Conservation (phyloP, 2,888 invertebrate species). For the Campoletis raptor region DNA sequence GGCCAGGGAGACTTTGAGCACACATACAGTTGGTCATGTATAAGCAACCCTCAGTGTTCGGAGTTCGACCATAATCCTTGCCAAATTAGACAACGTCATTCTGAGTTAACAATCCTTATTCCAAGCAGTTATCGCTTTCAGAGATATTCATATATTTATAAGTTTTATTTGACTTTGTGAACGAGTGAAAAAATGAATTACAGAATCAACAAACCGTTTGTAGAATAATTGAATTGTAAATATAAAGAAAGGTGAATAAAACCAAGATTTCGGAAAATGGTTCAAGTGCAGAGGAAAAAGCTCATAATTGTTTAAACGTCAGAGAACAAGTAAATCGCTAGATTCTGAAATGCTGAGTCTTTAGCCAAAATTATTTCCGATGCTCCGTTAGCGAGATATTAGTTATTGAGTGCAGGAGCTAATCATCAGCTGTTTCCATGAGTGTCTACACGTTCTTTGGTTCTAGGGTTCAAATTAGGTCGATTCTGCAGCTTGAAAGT, state of each 20-base stretch:
- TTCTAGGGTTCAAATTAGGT: too few species aligned
- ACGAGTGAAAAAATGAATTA: too few species aligned
- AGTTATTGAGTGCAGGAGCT: background rate
- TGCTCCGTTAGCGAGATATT: background rate
- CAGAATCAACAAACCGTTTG: background rate
- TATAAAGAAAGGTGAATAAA: conserved; percentile 39
- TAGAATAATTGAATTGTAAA: conserved; percentile 41
- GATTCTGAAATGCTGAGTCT: background rate
- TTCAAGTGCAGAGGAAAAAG: background rate
- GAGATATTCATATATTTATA: background rate
- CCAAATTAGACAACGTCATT: conserved; percentile 73
- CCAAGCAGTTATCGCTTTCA: conserved; percentile 68
- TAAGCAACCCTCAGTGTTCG: conserved; percentile 44
- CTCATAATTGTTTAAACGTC: background rate
- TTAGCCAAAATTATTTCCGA: too few species aligned
- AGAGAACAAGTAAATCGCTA: background rate
- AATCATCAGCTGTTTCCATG: too few species aligned
- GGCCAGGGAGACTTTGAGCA: conserved; percentile 35
- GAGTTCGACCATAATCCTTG: conserved; percentile 69
- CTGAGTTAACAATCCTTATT: conserved; percentile 74
- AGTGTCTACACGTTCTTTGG: too few species aligned
- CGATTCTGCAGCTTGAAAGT: background rate
- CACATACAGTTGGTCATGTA: conserved; percentile 33
- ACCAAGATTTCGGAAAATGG: background rate
- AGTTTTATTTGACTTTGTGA: too few species aligned